phyloP scores from a whole-genome alignment of 2,797 vertebrate species.

The Phylloscopus collybita region DNA sequence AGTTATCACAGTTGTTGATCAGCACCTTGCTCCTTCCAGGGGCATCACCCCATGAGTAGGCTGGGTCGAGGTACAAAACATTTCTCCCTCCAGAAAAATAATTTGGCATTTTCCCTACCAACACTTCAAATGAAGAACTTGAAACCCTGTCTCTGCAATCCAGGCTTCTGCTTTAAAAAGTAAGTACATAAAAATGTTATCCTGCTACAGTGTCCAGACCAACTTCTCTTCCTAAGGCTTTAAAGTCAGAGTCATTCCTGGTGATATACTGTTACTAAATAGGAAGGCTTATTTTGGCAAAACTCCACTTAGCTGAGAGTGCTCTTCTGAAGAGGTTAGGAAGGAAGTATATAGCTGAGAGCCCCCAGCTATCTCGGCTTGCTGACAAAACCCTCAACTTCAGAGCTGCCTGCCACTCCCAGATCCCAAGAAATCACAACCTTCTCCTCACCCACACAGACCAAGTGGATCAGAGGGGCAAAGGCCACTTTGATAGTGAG shows the following conservation, averaged over 20 bases:
- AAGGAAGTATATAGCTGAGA: conserved; percentile 33
- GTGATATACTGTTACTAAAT: background rate
- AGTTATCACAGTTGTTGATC: background rate
- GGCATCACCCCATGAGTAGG: background rate
- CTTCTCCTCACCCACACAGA: background rate
- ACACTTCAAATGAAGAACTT: background rate
- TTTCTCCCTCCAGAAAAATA: background rate
- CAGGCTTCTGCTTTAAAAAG: background rate
- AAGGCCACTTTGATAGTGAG: background rate
- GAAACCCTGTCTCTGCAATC: background rate
- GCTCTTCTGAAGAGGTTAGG: background rate
- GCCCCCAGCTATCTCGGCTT: background rate
- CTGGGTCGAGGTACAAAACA: background rate
- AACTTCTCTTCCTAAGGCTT: background rate
- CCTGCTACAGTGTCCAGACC: background rate
- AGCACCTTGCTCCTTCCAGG: background rate
- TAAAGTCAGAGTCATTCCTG: background rate
- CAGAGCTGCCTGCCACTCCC: background rate
- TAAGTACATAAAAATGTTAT: background rate
- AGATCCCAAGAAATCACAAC: background rate
- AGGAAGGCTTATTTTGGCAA: conserved; percentile 6
- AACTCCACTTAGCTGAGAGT: background rate
- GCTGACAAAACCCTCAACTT: background rate
- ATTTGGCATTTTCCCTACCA: background rate
- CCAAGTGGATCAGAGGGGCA: background rate